phyloP scores from a whole-genome alignment of 1,140 invertebrate genomes.

The Pectinophora gossypiella region DNA sequence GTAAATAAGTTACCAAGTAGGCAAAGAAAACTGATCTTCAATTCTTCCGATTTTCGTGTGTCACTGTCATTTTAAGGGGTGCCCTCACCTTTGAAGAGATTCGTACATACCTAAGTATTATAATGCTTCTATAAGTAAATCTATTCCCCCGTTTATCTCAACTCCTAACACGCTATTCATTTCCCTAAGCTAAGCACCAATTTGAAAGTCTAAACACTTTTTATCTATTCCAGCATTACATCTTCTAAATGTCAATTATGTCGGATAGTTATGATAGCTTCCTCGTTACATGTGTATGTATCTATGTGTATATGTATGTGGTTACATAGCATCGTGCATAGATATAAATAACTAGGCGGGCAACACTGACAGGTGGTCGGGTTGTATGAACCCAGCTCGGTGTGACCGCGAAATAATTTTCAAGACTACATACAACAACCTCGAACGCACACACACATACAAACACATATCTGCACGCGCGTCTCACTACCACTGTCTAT shows the following conservation, averaged over 20 bases:
- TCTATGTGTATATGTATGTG: slow-evolving; percentile 38
- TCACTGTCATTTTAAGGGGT: too few relatives aligned
- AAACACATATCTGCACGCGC: slow-evolving; percentile 34
- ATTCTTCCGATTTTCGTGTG: too few relatives aligned
- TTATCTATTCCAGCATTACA: background rate
- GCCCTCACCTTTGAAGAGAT: too few relatives aligned
- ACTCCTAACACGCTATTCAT: too few relatives aligned
- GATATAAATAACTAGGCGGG: slow-evolving; percentile 73
- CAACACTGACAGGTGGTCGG: slow-evolving; percentile 70
- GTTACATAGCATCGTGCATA: slow-evolving; percentile 60
- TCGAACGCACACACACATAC: slow-evolving; percentile 40
- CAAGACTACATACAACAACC: slow-evolving; percentile 74
- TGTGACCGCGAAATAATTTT: slow-evolving; percentile 76
- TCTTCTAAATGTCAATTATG: slow-evolving; percentile 46
- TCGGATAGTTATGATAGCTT: slow-evolving; percentile 44
- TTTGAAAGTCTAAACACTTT: background rate
- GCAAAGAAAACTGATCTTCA: too few relatives aligned
- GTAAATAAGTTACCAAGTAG: too few relatives aligned
- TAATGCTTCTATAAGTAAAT: too few relatives aligned
- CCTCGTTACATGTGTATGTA: slow-evolving; percentile 16
- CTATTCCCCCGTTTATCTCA: too few relatives aligned
- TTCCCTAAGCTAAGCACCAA: too few relatives aligned
- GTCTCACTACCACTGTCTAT: slow-evolving; percentile 58
- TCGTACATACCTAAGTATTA: too few relatives aligned
- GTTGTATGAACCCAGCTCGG: slow-evolving; percentile 67